Evolutionary conservation across 2,888 invertebrate genomes (phyloP), one percentile per base, ranked within the genome.

Genomic region (Andrena marginata): DNA sequence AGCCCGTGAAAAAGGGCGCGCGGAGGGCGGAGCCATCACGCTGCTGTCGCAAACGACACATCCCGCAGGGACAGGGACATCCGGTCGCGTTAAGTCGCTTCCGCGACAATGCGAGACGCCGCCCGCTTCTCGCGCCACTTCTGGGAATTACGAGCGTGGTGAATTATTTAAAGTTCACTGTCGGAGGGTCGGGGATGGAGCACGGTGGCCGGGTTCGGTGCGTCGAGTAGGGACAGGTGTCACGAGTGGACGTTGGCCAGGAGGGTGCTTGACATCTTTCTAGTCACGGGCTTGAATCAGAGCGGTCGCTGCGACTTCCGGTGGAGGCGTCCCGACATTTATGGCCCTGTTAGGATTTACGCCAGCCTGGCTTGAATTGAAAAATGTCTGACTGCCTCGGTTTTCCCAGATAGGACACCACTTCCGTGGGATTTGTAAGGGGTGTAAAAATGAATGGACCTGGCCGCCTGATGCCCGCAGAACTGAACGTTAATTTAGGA

Each of bases 141-240:
- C 63, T 79, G 79, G 80, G 72, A 79, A 73, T 80, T 72, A 68
- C 72, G 20, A 16, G 48, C 10, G 42, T 16, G 26, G 13, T 79
- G 51, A 79, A 81, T 81, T 81, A 81, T 79, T 81, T 80, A 79
- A 63, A 35, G 16, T 70, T 60, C 56, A 6, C 7, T 8, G 60
- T 10, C 20, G 35, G 33, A 20, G 23, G 29, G 5, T 8, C 23
- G 29, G 13, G 20, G 56, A 56, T 23, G 54, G 20, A 49, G 48
- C 51, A 31, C 8, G 56, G 13, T 42, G 67, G 54, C 60, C 29
- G 56, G 51, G 56, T 31, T 72, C 68, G 35, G 35, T 56, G 56
- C 29, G 56, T 56, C 49, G 62, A 49, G 56, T 63, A n/a, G 42
- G 26, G 63, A 26, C 56, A 31, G 71, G 54, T 80, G 71, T 70